Evolutionary conservation across 2,888 invertebrate species (phyloP).

Genomic region (Helicoverpa assulta): DNA sequence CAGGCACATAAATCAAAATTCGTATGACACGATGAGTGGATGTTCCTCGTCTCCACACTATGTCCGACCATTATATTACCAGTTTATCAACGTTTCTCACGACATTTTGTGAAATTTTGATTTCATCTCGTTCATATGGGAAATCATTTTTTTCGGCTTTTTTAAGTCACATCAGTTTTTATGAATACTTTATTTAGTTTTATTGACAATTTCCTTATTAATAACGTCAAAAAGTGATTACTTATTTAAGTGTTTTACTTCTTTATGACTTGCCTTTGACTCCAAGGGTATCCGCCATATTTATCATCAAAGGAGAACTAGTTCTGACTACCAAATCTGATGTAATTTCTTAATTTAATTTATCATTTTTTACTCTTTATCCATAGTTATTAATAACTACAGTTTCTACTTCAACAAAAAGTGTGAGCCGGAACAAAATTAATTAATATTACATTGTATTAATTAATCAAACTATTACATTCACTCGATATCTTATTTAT

Average conservation of each 20-base stretch:
- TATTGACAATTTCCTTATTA: conserved; percentile 38
- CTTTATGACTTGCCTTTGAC: conserved; percentile 20
- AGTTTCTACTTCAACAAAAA: neutral
- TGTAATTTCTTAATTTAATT: conserved; percentile 17
- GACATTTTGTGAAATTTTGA: conserved; percentile 54
- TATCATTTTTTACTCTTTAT: neutral
- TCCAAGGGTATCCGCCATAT: conserved; percentile 38
- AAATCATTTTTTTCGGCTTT: conserved; percentile 32
- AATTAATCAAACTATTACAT: conserved; percentile 14
- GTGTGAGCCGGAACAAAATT: neutral
- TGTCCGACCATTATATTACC: conserved; percentile 56
- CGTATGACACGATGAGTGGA: conserved; percentile 5
- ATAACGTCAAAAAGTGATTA: conserved; percentile 34
- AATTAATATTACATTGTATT: neutral
- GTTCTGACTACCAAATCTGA: conserved; percentile 22
- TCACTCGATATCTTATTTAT: neutral
- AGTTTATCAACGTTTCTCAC: conserved; percentile 73
- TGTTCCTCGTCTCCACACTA: conserved; percentile 33
- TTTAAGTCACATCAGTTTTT: conserved; percentile 37
- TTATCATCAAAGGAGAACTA: conserved; percentile 36
- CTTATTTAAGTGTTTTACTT: conserved; percentile 33
- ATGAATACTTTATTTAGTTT: conserved; percentile 34
- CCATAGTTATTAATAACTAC: neutral
- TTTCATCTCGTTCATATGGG: conserved; percentile 15
- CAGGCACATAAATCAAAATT: conserved; percentile 7